A percentile compares a stretch with the other conserved stretches of the same genome.
Conservation (phyloP, 2,888 invertebrate species). For the Aethes cnicana region DNA sequence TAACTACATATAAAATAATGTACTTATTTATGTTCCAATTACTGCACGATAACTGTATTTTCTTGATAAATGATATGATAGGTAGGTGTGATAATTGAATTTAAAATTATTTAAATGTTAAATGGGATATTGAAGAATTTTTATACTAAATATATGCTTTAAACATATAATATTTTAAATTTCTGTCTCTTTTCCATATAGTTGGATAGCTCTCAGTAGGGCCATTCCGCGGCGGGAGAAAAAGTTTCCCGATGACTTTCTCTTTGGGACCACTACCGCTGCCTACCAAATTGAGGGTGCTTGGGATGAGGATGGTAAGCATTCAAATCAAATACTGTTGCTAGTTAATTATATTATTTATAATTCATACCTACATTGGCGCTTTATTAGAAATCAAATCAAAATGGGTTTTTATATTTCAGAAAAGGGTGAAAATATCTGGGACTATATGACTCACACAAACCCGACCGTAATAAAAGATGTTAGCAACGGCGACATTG, state of each 20-base stretch:
- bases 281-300: slow-evolving; percentile 61
- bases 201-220: slow-evolving; percentile 32
- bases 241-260: slow-evolving; percentile 55
- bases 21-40: no score
- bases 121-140: no score
- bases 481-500: slow-evolving; percentile 80
- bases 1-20: no score
- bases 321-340: no score
- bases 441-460: slow-evolving; percentile 27
- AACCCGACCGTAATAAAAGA: slow-evolving; percentile 64
- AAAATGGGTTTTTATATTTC: not conserved
- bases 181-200: not conserved
- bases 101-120: no score
- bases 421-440: slow-evolving; percentile 29
- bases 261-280: slow-evolving; percentile 59
- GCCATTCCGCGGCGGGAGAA: slow-evolving; percentile 38
- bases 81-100: no score
- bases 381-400: not conserved
- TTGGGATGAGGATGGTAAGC: slow-evolving; percentile 58
- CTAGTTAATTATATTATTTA: no score
- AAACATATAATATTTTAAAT: no score
- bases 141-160: no score
- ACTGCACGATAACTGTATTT: no score
- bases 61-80: no score
- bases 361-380: no score